These are phyloP conservation scores for Nothoprocta pentlandii DNA, from an alignment of 2,113 vertebrate species.

Conservation along the genomic window DNA sequence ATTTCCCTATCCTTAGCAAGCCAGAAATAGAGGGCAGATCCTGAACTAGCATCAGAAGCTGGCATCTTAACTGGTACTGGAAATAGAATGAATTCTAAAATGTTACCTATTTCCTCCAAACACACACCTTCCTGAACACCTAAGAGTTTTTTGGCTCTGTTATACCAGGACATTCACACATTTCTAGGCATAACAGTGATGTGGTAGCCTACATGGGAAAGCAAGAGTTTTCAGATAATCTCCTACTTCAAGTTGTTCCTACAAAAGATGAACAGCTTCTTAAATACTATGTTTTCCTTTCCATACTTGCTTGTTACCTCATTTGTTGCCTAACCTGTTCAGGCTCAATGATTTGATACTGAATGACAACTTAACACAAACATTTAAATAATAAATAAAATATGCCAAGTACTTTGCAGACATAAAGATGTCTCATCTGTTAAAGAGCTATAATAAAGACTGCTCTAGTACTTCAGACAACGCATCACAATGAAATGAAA, in stretches of 20 bases:
- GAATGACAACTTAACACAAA: neutral
- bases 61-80: neutral
- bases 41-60: neutral
- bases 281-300: neutral
- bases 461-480: neutral
- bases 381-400: neutral
- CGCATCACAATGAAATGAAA: neutral
- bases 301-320: neutral
- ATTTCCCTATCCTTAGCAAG: neutral
- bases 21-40: neutral
- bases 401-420: neutral
- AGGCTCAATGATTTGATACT: neutral
- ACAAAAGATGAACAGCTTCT: neutral
- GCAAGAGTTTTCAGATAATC: neutral
- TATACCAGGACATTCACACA: neutral
- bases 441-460: neutral
- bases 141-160: neutral
- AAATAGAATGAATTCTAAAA: neutral
- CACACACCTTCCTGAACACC: neutral
- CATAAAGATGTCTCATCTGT: neutral
- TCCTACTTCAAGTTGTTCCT: neutral
- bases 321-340: neutral
- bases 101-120: neutral
- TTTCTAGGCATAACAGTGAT: neutral
- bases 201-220: neutral